Evolutionary conservation across 2,888 invertebrate genomes (phyloP).

Genomic region (Phragmatobia fuliginosa): DNA sequence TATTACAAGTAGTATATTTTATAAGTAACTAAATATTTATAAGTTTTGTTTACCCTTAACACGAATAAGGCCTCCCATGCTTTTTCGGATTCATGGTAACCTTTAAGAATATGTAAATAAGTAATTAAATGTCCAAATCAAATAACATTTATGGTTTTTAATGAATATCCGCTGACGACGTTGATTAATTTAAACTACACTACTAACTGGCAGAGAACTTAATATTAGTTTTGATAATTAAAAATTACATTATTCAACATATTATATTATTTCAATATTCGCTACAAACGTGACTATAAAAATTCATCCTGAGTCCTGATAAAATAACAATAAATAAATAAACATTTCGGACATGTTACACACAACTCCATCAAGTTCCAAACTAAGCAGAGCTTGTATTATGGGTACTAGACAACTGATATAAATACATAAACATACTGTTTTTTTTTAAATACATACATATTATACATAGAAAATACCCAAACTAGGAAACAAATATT

Average conservation of each 20-base stretch:
- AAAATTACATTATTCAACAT: constrained; percentile 13
- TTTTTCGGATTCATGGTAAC: constrained; percentile 32
- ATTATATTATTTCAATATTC: constrained; percentile 8
- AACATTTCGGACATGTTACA: no score
- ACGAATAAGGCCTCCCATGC: constrained; percentile 33
- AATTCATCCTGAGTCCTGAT: background rate
- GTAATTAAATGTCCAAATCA: constrained; percentile 18
- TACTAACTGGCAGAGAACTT: constrained; percentile 12
- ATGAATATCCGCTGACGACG: background rate
- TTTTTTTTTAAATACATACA: no score
- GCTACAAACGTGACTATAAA: background rate
- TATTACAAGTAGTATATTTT: no score
- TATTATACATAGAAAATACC: no score
- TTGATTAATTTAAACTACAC: constrained; percentile 30
- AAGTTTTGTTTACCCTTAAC: constrained; percentile 1
- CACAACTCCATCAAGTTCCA: no score
- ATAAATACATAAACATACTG: no score
- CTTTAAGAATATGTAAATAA: constrained; percentile 33
- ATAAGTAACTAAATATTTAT: background rate
- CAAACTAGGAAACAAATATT: no score
- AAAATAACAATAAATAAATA: no score
- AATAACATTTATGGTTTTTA: background rate
- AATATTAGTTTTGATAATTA: background rate
- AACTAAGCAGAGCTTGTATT: no score
- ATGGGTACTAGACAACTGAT: no score